phyloP scores from a whole-genome alignment of 2,888 invertebrate genomes.

The Drosophila picticornis region DNA sequence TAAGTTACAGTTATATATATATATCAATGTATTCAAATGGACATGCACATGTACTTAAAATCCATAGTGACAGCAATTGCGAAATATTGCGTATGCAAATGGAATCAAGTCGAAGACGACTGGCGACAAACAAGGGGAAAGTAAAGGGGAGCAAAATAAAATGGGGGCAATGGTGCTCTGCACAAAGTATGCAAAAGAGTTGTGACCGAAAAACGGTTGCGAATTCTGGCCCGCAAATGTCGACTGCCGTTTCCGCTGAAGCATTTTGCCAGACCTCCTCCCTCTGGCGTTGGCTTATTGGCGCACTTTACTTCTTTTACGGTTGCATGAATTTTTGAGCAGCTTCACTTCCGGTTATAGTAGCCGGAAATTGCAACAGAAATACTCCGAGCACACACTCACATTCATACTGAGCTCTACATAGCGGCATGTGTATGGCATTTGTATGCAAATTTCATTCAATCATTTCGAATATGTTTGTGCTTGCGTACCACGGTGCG shows the following conservation, averaged over 20 bases:
- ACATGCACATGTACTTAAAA: conserved; percentile 27
- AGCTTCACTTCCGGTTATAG: conserved; percentile 72
- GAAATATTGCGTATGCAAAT: conserved; percentile 55
- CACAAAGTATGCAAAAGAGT: conserved; percentile 37
- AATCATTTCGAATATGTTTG: conserved; percentile 66
- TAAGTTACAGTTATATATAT: background rate
- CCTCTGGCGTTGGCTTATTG: conserved; percentile 57
- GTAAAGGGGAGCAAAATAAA: background rate
- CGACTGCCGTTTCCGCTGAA: conserved; percentile 26
- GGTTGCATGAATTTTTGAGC: conserved; percentile 76
- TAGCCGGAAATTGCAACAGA: conserved; percentile 76
- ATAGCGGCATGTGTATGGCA: conserved; percentile 61
- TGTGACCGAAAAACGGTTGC: conserved; percentile 29
- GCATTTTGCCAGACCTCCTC: background rate
- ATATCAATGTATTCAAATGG: conserved; percentile 8
- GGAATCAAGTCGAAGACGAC: conserved; percentile 33
- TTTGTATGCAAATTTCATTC: conserved; percentile 71
- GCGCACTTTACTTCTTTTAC: conserved; percentile 74
- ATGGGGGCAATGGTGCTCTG: background rate
- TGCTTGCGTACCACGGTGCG: conserved; percentile 34
- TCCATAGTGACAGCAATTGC: conserved; percentile 22
- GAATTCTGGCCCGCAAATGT: conserved; percentile 7
- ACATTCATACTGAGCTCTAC: conserved; percentile 20
- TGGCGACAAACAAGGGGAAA: conserved; percentile 17
- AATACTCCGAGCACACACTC: conserved; percentile 42